Conservation (phyloP, 1,140 invertebrate genomes). For the Artemia franciscana region DNA sequence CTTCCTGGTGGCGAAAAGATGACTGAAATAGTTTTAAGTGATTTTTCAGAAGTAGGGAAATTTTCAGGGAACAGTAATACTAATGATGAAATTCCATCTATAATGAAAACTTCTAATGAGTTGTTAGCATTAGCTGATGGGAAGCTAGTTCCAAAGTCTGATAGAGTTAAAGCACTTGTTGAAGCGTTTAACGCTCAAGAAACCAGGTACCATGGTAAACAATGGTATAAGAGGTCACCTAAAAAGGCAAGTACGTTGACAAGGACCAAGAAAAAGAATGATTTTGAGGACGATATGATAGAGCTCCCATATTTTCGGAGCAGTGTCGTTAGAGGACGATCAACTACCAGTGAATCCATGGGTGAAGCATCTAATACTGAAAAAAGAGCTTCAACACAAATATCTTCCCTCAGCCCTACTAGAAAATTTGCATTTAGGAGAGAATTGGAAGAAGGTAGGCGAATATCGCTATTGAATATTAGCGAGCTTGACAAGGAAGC, state of each 20-base stretch:
- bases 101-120: background rate
- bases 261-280: constrained; percentile 13
- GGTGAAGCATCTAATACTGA: constrained; percentile 12
- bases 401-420: constrained; percentile 19
- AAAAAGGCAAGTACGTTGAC: constrained; percentile 10
- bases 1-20: no score
- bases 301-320: constrained; percentile 14
- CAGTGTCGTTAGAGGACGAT: constrained; percentile 3
- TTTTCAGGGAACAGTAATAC: no score
- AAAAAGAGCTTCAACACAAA: constrained; percentile 11
- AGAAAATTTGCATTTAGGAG: constrained; percentile 19
- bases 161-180: background rate
- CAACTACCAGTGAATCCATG: constrained; percentile 11
- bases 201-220: background rate
- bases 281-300: constrained; percentile 15
- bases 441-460: constrained; percentile 24
- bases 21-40: no score
- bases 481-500: constrained; percentile 55
- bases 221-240: background rate
- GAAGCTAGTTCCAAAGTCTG: background rate
- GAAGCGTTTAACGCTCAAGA: background rate
- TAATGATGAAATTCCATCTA: background rate
- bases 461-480: constrained; percentile 43
- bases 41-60: no score
- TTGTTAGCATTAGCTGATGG: background rate